Base-by-base conservation (phyloP, 2,888 invertebrate genomes). In the Argyresthia goedartella region DNA sequence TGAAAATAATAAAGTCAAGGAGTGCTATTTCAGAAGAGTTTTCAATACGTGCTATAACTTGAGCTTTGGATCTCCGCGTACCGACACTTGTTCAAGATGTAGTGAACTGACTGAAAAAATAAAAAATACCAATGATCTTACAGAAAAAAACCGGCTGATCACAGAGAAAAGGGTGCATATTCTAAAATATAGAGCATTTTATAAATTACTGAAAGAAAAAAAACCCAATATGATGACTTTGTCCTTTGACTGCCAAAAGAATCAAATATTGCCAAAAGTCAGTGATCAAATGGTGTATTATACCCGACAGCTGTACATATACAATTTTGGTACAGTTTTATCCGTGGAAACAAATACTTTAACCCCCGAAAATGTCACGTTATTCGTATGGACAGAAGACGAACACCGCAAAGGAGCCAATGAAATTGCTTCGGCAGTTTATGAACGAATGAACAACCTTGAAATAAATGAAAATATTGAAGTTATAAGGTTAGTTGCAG, bases 181-280 rank as follows among this genome's bases (percentile, higher is more conserved):
- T 16, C 51, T 61, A 43, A 55, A 57, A 54, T 59, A 61, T 6
- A 62, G 62, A 54, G 56, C 59, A 34, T 66, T 60, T 59, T 66
- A 57, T 60, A 52, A 54, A 34, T 51, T 58, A 15, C 53, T 68
- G 34, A 59, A 58, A 52, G 56, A 61, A 51, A 55, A 54, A 39
- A 52, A 52, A 47, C 53, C 59, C 41, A 60, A 56, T 46, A 36
- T 59, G 47, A 56, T 54, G 55, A 61, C 59, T 15, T 52, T 69
- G 34, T 62, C 60, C 11, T 66, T 69, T 59, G 69, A 72, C 52
- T 71, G 63, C 42, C 62, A 70, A 54, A 71, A 71, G 60, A 71
- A 71, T 52, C 54, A 44, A 33, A 9, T 15, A 4, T 10, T 44
- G 11, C 49, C 50, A 13, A 54, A 54, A 44, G 42, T 54, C 8